Evolutionary conservation across 2,888 invertebrate genomes (phyloP).

Genomic region (Synergus itoensis): DNA sequence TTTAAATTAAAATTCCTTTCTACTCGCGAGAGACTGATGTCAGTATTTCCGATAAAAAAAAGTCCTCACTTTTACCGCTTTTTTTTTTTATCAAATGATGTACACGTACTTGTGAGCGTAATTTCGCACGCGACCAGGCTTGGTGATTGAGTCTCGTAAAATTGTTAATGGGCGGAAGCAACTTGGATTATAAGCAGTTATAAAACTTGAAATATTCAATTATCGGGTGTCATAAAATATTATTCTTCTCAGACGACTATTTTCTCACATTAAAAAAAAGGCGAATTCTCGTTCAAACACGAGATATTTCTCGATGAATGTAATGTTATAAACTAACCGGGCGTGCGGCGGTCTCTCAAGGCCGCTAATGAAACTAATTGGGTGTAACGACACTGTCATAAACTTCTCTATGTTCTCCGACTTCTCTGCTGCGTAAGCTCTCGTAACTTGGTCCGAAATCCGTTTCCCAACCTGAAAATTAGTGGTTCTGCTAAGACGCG

Average conservation of each 20-base stretch:
- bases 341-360: conserved; percentile 60
- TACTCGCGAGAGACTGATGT: background rate
- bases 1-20: background rate
- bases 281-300: background rate
- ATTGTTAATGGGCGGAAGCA: background rate
- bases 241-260: background rate
- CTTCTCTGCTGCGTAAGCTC: conserved; percentile 21
- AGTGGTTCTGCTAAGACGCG: background rate
- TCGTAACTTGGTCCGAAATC: conserved; percentile 1
- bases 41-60: background rate
- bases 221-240: background rate
- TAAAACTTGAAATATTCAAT: background rate
- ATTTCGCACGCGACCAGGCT: background rate
- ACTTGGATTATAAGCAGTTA: background rate
- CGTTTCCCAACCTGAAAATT: conserved; percentile 10
- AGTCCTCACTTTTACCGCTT: background rate
- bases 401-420: conserved; percentile 47
- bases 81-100: too few relatives aligned
- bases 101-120: too few relatives aligned
- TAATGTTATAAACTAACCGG: conserved; percentile 1
- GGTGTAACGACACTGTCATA: conserved; percentile 67
- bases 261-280: background rate
- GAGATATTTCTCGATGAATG: background rate
- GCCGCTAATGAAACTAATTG: conserved; percentile 71
- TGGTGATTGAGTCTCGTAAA: background rate